Evolutionary conservation across 2,797 vertebrate genomes (phyloP), one percentile per base, ranked within the genome.

Genomic region (Champsocephalus gunnari): DNA sequence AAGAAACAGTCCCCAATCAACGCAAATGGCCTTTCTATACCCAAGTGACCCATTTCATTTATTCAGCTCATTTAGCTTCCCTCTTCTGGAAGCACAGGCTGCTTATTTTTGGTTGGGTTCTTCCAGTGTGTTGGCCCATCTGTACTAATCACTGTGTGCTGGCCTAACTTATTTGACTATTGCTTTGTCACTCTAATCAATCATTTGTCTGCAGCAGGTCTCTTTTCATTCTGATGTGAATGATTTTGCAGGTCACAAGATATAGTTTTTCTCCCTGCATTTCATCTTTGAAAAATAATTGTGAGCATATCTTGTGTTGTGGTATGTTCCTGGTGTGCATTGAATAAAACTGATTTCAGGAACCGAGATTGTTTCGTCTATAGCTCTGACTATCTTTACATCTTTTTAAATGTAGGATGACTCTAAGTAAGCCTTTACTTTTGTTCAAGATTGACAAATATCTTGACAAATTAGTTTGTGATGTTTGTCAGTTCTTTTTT

Each of bases 21-120:
- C 50, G 71, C 68, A 49, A 87, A 82, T 77, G 49, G 73, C 59
- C 48, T 71, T 17, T 73, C 75, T 65, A 13, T 58, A 55, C 77
- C 75, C 61, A 83, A 84, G 81, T 84, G 81, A 76, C 76, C 81
- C 79, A 88, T 87, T 84, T 85, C 5, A 6, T 77, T 80, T 74
- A 70, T 86, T 76, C 65, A 76, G 60, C 63, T 86, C 79, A 87
- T 88, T 88, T 82, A 73, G 70, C 80, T 77, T 65, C 49, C 32
- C 34, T 49, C 67, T 78, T 81, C 24, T 61, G 62, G 66, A 75
- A 61, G 59, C 77, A 73, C 71, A 71, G 59, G 71, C 58, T 88
- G 74, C 71, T 59, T 21, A 21, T 21, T 75, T 71, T 77, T 79
- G 66, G 54, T 77, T 78, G 75, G 65, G 55, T 82, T 84, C 69